Percentiles rank a stretch among this genome's conserved stretches.
Conservation (phyloP, 2,797 vertebrate genomes). For the Bradypodion ventrale region DNA sequence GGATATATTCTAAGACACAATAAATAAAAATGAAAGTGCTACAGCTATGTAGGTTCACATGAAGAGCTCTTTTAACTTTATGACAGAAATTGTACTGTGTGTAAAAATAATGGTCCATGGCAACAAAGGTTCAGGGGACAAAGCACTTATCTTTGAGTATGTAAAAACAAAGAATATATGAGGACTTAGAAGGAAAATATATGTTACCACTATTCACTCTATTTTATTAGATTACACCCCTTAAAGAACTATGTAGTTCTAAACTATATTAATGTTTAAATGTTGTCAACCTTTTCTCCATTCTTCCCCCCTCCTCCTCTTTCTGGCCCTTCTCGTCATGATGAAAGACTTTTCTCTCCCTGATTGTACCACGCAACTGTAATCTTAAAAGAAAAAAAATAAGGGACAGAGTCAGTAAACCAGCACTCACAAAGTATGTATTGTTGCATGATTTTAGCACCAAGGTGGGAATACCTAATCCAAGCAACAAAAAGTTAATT, state of each 20-base stretch:
- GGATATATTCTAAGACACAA: not conserved
- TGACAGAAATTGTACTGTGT: not conserved
- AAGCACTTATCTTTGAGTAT: not conserved
- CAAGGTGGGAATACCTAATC: not conserved
- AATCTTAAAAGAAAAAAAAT: conserved; percentile 10
- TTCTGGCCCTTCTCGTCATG: conserved; percentile 24
- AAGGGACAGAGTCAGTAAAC: not conserved
- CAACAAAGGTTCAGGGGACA: not conserved
- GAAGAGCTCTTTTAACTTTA: not conserved
- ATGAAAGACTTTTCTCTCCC: not conserved
- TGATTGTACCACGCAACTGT: conserved; percentile 1
- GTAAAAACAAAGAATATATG: not conserved
- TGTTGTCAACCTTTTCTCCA: conserved; percentile 24
- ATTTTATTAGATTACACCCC: not conserved
- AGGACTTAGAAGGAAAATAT: not conserved
- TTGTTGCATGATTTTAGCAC: not conserved
- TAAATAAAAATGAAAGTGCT: not conserved
- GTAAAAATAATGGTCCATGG: not conserved
- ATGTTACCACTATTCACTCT: not conserved
- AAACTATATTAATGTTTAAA: conserved; percentile 10
- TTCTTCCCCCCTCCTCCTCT: conserved; percentile 27
- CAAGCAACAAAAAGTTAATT: not conserved
- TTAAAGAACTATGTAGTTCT: not conserved
- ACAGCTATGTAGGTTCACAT: not conserved
- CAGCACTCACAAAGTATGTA: not conserved